Evolutionary conservation across 2,113 vertebrate species (phyloP).

Genomic region (Bubo blakistoni): DNA sequence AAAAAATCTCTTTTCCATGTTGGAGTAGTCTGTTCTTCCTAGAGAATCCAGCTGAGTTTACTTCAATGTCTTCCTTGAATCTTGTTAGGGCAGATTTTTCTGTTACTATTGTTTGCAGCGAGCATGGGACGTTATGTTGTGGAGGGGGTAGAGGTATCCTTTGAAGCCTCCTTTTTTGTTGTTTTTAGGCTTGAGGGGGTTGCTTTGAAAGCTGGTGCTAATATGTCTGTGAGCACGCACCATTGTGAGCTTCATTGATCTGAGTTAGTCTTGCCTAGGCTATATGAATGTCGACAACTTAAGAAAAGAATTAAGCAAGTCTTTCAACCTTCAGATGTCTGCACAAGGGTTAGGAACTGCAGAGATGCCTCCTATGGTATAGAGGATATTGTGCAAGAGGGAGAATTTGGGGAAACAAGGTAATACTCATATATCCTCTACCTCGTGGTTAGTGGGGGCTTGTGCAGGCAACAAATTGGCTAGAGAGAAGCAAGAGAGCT

Average conservation of each 20-base stretch:
- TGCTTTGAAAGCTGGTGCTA: slow-evolving; percentile 24
- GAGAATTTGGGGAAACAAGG: not conserved
- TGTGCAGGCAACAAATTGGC: not conserved
- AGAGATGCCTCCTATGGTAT: not conserved
- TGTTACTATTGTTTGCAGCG: not conserved
- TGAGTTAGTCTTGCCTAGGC: not conserved
- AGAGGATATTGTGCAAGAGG: not conserved
- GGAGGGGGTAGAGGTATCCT: not conserved
- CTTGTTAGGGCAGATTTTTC: slow-evolving; percentile 16
- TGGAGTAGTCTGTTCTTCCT: not conserved
- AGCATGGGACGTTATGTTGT: not conserved
- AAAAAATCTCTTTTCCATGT: not conserved
- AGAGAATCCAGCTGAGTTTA: slow-evolving; percentile 4
- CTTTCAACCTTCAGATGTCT: not conserved
- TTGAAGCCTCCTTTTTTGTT: not conserved
- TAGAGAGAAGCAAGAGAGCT: not conserved
- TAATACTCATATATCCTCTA: not conserved
- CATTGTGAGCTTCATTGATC: not conserved
- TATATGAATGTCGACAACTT: not conserved
- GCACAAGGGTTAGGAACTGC: not conserved
- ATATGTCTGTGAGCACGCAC: accelerated
- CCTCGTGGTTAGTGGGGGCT: not conserved
- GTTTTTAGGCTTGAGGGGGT: slow-evolving; percentile 12
- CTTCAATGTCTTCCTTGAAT: slow-evolving; percentile 6
- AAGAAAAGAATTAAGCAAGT: not conserved